phyloP scores from a whole-genome alignment of 2,888 invertebrate genomes.

The Nomada ruficornis region DNA sequence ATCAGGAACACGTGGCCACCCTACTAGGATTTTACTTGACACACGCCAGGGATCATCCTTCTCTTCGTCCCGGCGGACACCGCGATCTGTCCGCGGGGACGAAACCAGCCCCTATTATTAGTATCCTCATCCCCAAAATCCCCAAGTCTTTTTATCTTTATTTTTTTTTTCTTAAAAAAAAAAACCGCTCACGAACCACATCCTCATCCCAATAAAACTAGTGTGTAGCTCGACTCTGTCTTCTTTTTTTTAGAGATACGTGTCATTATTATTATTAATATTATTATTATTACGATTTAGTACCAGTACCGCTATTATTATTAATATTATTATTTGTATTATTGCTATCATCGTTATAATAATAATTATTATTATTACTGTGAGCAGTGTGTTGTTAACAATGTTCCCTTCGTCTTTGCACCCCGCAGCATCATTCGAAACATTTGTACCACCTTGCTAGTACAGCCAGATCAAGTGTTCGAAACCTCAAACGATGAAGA shows the following conservation, averaged over 20 bases:
- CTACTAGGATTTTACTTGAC: conserved; percentile 47
- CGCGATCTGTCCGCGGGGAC: conserved; percentile 77
- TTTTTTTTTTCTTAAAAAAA: conserved; percentile 64
- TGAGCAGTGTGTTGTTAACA: conserved; percentile 50
- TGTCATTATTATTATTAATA: conserved; percentile 78
- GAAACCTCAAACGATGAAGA: not conserved
- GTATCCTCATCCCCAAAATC: conserved; percentile 51
- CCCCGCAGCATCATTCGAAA: not conserved
- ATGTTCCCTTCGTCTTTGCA: not conserved
- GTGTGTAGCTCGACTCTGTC: conserved; percentile 76
- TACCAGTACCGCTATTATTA: conserved; percentile 80
- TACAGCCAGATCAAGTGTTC: not conserved
- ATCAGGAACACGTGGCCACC: conserved; percentile 57
- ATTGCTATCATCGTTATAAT: conserved; percentile 81
- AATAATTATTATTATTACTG: conserved; percentile 81
- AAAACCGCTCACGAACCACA: conserved; percentile 68
- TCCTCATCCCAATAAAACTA: conserved; percentile 75
- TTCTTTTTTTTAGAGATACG: conserved; percentile 73
- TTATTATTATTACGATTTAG: conserved; percentile 80
- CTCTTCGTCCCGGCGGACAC: conserved; percentile 78
- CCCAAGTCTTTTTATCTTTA: conserved; percentile 49
- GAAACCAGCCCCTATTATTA: conserved; percentile 52
- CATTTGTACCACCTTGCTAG: not conserved
- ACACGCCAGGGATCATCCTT: conserved; percentile 54
- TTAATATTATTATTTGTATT: conserved; percentile 82